Percentiles rank a stretch among this genome's conserved stretches.
These are phyloP conservation scores for Acronicta aceris DNA, from an alignment of 2,888 invertebrate genomes.

Conservation along the genomic window DNA sequence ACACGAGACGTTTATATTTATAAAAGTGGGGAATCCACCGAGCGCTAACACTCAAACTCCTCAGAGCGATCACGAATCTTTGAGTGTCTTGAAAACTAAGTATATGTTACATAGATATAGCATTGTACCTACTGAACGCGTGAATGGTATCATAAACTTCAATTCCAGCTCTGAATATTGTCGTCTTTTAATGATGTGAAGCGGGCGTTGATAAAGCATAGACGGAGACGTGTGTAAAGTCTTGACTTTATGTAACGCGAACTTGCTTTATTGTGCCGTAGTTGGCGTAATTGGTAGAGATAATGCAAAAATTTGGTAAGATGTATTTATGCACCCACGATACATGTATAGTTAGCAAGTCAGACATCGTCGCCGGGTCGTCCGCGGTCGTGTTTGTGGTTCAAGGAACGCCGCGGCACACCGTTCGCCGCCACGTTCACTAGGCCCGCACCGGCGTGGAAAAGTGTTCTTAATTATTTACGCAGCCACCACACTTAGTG, in stretches of 20 bases:
- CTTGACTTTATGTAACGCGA: not conserved
- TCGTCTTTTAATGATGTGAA: conserved; percentile 3
- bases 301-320: too few relatives aligned
- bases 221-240: too few relatives aligned
- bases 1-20: conserved; percentile 52
- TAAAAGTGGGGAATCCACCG: conserved; percentile 39
- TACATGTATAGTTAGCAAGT: conserved; percentile 13
- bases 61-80: conserved; percentile 27
- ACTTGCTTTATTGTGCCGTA: too few relatives aligned
- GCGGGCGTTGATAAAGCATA: too few relatives aligned
- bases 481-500: conserved; percentile 70
- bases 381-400: conserved; percentile 36
- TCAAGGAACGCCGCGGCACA: conserved; percentile 34
- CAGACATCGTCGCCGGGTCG: conserved; percentile 16
- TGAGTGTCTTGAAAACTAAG: conserved; percentile 14
- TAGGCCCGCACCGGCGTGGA: conserved; percentile 62
- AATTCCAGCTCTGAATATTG: not conserved
- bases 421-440: conserved; percentile 37
- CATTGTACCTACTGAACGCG: not conserved
- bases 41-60: conserved; percentile 25
- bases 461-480: conserved; percentile 85
- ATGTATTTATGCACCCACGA: not conserved
- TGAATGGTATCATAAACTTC: conserved; percentile 2
- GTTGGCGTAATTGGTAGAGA: too few relatives aligned
- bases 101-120: conserved; percentile 3